These are phyloP conservation scores for Tyrannus savana DNA, from an alignment of 2,113 vertebrate genomes.

Conservation along the genomic window DNA sequence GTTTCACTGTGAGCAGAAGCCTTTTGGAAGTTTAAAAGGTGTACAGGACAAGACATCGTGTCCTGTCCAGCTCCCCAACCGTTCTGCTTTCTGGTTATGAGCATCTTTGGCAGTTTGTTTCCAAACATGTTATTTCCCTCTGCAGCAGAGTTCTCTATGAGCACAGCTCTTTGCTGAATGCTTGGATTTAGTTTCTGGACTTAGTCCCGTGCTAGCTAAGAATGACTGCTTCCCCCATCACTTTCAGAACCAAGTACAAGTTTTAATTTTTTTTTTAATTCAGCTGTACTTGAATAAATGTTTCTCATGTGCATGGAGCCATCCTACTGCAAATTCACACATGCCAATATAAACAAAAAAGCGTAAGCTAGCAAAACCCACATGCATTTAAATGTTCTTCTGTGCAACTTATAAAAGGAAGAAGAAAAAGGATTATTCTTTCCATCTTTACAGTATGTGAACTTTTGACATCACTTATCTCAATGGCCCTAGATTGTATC, in stretches of 20 bases:
- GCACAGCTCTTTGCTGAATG: background rate
- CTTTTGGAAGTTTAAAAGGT: background rate
- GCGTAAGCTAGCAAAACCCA: background rate
- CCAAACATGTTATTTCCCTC: accelerated
- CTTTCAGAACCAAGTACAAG: background rate
- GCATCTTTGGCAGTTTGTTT: background rate
- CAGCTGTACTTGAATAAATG: background rate
- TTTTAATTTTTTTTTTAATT: background rate
- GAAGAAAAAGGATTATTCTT: background rate
- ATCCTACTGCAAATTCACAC: background rate
- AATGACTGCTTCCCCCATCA: background rate
- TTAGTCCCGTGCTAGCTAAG: background rate
- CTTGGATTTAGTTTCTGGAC: background rate
- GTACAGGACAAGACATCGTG: background rate
- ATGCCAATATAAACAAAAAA: background rate
- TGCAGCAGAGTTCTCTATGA: background rate
- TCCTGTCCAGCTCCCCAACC: background rate
- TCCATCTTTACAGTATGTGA: background rate
- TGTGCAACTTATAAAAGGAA: background rate
- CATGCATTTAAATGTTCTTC: background rate
- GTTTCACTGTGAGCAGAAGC: background rate
- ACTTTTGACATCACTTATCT: background rate
- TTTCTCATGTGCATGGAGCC: background rate
- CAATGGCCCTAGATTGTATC: background rate
- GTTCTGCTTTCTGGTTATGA: background rate